Percentiles rank a stretch among this genome's conserved stretches.
phyloP scores from a whole-genome alignment of 2,113 vertebrate species.

The Urocolius indicus region DNA sequence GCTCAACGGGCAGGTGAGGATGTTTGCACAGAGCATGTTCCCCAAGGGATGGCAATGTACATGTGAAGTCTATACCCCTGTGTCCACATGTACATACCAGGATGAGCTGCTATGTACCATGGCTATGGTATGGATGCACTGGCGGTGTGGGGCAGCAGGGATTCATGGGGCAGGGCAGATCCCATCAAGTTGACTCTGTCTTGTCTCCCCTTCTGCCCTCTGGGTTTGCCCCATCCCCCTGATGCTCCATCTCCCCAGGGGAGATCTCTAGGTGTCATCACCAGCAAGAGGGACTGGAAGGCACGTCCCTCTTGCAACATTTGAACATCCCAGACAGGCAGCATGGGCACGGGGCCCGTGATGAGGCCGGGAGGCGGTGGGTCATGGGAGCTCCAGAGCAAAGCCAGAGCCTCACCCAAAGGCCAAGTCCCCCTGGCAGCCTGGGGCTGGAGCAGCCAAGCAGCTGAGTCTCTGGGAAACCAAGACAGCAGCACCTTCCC shows the following conservation, averaged over 20 bases:
- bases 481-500: not conserved
- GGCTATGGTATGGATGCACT: not conserved
- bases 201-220: not conserved
- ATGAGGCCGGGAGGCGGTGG: not conserved
- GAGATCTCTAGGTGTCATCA: not conserved
- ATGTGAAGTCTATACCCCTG: not conserved
- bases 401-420: conserved; percentile 2
- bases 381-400: not conserved
- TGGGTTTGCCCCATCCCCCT: not conserved
- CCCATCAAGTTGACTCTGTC: accelerated
- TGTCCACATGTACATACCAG: not conserved
- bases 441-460: not conserved
- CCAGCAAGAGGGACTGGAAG: not conserved
- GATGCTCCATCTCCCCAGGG: not conserved
- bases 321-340: not conserved
- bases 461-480: conserved; percentile 52
- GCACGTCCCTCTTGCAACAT: not conserved
- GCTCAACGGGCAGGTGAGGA: not conserved
- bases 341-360: not conserved
- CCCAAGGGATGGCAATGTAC: not conserved
- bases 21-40: not conserved
- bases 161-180: not conserved
- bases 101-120: not conserved
- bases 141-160: accelerated
- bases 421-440: not conserved